These are phyloP conservation scores for Spodoptera frugiperda DNA, from an alignment of 1,140 invertebrate genomes.

Conservation along the genomic window DNA sequence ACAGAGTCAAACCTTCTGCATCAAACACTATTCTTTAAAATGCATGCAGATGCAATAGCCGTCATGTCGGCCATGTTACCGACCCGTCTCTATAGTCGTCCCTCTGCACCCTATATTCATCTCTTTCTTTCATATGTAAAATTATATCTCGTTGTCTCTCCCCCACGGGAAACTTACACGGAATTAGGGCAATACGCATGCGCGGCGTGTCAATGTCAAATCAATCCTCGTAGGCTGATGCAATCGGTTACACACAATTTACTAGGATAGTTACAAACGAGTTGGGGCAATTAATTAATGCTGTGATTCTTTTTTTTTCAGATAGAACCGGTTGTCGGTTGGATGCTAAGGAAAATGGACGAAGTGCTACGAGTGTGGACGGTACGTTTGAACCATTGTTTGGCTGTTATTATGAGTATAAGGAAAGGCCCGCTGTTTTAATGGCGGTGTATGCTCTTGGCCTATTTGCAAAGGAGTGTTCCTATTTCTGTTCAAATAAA, in stretches of 20 bases:
- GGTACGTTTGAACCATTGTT: slow-evolving; percentile 46
- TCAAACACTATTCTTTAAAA: slow-evolving; percentile 55
- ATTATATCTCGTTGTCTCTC: slow-evolving; percentile 58
- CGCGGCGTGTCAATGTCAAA: slow-evolving; percentile 83
- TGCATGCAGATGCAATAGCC: slow-evolving; percentile 76
- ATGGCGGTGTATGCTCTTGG: slow-evolving; percentile 26
- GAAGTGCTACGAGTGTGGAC: slow-evolving; percentile 11
- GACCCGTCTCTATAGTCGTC: slow-evolving; percentile 62
- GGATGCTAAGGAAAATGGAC: slow-evolving; percentile 40
- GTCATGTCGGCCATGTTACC: slow-evolving; percentile 80
- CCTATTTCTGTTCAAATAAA: background rate
- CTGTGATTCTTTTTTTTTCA: slow-evolving; percentile 52
- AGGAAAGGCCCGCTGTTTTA: slow-evolving; percentile 20
- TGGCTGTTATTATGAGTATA: slow-evolving; percentile 27
- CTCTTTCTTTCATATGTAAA: slow-evolving; percentile 56
- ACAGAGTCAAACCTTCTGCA: slow-evolving; percentile 43
- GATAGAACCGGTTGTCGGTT: slow-evolving; percentile 35
- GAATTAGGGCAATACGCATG: slow-evolving; percentile 84
- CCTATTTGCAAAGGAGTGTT: slow-evolving; percentile 40
- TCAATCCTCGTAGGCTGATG: slow-evolving; percentile 84
- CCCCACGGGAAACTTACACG: slow-evolving; percentile 60
- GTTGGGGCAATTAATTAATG: slow-evolving; percentile 51
- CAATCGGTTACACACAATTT: slow-evolving; percentile 69
- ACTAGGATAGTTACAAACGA: slow-evolving; percentile 53
- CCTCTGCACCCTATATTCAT: slow-evolving; percentile 56